Evolutionary conservation across 2,888 invertebrate genomes (phyloP).

Genomic region (Cremastinae sp.): DNA sequence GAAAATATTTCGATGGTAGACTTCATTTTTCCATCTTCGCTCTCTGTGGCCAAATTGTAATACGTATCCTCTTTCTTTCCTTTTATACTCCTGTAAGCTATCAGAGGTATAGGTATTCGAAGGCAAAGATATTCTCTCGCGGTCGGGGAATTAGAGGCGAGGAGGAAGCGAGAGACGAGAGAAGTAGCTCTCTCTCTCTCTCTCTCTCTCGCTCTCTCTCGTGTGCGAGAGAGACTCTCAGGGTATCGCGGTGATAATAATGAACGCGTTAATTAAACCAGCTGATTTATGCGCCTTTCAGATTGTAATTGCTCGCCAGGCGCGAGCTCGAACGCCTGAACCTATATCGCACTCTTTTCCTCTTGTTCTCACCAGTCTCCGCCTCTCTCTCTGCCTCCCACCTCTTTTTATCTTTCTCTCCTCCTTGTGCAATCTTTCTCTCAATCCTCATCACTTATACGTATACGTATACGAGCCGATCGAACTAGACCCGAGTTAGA

Average conservation of each 20-base stretch:
- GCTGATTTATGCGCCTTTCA: slow-evolving; percentile 79
- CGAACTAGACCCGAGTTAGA: slow-evolving; percentile 61
- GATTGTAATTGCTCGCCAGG: slow-evolving; percentile 79
- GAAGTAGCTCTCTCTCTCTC: slow-evolving; percentile 29
- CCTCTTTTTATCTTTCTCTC: slow-evolving; percentile 19
- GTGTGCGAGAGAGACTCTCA: slow-evolving; percentile 50
- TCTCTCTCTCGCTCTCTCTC: slow-evolving; percentile 45
- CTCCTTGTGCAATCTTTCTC: slow-evolving; percentile 55
- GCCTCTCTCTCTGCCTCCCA: slow-evolving; percentile 44
- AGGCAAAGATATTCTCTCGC: slow-evolving; percentile 43
- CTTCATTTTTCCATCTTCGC: slow-evolving; percentile 30
- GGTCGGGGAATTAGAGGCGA: slow-evolving; percentile 43
- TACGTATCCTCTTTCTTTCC: slow-evolving; percentile 43
- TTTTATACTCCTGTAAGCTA: slow-evolving; percentile 39
- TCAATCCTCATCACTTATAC: slow-evolving; percentile 53
- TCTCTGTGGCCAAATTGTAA: slow-evolving; percentile 53
- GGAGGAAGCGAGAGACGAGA: slow-evolving; percentile 19
- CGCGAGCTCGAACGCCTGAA: slow-evolving; percentile 72
- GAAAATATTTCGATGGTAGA: slow-evolving; percentile 1
- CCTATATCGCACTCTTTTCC: slow-evolving; percentile 62
- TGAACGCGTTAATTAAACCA: slow-evolving; percentile 79
- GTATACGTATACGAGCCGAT: slow-evolving; percentile 60
- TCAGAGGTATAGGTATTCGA: slow-evolving; percentile 35
- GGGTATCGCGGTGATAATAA: slow-evolving; percentile 77
- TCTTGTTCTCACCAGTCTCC: slow-evolving; percentile 35